phyloP scores from a whole-genome alignment of 2,113 vertebrate genomes.

The Plotosus lineatus region DNA sequence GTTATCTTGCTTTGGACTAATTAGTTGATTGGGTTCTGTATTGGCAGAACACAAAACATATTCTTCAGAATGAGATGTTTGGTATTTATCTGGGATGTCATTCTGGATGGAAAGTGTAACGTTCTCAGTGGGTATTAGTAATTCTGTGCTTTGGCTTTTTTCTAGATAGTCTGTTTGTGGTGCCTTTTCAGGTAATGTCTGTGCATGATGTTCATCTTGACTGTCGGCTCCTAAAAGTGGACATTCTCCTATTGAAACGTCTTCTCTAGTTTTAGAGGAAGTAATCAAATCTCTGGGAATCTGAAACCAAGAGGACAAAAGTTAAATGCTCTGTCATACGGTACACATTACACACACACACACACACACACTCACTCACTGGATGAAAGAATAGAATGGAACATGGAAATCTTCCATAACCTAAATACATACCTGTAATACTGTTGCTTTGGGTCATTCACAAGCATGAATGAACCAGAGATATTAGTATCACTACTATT shows the following conservation, averaged over 20 bases:
- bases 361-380: too few species aligned
- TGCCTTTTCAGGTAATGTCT: constrained; percentile 31
- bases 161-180: constrained; percentile 17
- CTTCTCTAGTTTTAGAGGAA: constrained; percentile 48
- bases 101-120: neutral
- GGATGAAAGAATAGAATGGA: neutral
- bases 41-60: constrained; percentile 5
- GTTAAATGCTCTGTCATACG: too few species aligned
- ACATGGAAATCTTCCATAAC: neutral
- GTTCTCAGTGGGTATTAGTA: neutral
- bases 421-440: neutral
- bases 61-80: neutral
- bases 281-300: constrained; percentile 51
- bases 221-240: constrained; percentile 50
- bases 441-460: neutral
- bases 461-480: constrained; percentile 5
- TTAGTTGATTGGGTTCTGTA: neutral
- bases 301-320: constrained; percentile 51
- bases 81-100: neutral
- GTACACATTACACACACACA: too few species aligned
- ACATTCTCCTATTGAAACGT: constrained; percentile 48
- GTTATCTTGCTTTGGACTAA: constrained; percentile 23
- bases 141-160: constrained; percentile 20
- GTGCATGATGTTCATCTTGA: constrained; percentile 44
- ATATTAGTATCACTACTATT: constrained; percentile 18